phyloP scores from a whole-genome alignment of 2,797 vertebrate genomes.

The Labroides dimidiatus region DNA sequence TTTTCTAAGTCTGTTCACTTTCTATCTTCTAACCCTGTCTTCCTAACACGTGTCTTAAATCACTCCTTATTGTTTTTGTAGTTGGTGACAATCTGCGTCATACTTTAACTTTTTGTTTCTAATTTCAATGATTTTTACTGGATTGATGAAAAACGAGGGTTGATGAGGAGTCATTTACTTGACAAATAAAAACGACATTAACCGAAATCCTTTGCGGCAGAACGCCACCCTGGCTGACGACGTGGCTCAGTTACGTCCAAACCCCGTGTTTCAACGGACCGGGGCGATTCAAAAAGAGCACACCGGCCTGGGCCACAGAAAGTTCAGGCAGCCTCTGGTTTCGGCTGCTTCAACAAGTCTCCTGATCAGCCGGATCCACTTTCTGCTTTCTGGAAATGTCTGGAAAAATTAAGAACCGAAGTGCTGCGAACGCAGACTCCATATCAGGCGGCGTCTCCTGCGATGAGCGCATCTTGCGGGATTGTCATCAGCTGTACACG shows the following conservation, averaged over 20 bases:
- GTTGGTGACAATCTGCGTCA: no score
- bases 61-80: no score
- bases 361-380: background rate
- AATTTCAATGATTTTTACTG: no score
- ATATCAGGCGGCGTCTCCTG: slow-evolving; percentile 80
- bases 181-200: slow-evolving; percentile 70
- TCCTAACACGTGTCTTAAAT: no score
- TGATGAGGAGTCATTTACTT: no score
- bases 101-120: no score
- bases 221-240: slow-evolving; percentile 60
- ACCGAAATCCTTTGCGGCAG: slow-evolving; percentile 61
- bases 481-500: slow-evolving; percentile 87
- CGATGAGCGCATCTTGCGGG: slow-evolving; percentile 87
- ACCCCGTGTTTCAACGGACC: slow-evolving; percentile 67
- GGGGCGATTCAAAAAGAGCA: slow-evolving; percentile 81
- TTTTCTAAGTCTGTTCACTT: no score
- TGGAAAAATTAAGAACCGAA: slow-evolving; percentile 84
- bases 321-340: background rate
- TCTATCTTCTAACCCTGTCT: no score
- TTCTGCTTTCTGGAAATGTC: slow-evolving; percentile 74
- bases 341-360: background rate
- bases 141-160: no score
- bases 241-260: slow-evolving; percentile 75
- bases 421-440: slow-evolving; percentile 83
- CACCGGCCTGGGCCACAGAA: slow-evolving; percentile 37